Conservation (phyloP, 2,113 vertebrate species). For the Onychostruthus taczanowskii region DNA sequence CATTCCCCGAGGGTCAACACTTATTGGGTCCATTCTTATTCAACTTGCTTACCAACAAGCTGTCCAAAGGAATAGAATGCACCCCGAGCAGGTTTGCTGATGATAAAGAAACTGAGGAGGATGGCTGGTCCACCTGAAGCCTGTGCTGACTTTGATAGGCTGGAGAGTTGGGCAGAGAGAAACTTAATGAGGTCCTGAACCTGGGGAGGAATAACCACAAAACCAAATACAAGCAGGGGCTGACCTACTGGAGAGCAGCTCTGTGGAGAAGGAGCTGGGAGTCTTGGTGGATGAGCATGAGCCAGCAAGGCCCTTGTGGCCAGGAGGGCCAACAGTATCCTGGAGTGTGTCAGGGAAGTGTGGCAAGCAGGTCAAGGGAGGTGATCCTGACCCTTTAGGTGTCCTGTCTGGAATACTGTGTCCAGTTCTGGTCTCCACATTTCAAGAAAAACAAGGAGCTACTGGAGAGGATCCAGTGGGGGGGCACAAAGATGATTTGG, state of each 20-base stretch:
- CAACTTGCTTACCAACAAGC: background rate
- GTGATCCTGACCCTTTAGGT: background rate
- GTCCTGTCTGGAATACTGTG: background rate
- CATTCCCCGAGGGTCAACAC: background rate
- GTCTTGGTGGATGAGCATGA: background rate
- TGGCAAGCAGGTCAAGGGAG: background rate
- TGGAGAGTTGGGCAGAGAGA: background rate
- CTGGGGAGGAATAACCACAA: background rate
- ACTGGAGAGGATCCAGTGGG: background rate
- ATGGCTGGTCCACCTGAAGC: background rate
- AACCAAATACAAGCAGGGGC: background rate
- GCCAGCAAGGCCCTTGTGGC: too few species aligned
- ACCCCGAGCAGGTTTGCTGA: background rate
- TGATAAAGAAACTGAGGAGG: rapidly evolving
- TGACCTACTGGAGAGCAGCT: background rate
- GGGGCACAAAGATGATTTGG: background rate
- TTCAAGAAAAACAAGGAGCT: background rate
- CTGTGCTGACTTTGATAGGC: background rate
- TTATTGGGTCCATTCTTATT: background rate
- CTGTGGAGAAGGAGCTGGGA: background rate
- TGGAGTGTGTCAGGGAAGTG: too few species aligned
- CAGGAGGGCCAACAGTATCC: rapidly evolving
- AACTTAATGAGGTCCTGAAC: background rate
- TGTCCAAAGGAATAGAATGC: background rate
- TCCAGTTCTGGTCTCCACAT: background rate